phyloP scores from a whole-genome alignment of 2,113 vertebrate genomes.

The Noturus placidus region DNA sequence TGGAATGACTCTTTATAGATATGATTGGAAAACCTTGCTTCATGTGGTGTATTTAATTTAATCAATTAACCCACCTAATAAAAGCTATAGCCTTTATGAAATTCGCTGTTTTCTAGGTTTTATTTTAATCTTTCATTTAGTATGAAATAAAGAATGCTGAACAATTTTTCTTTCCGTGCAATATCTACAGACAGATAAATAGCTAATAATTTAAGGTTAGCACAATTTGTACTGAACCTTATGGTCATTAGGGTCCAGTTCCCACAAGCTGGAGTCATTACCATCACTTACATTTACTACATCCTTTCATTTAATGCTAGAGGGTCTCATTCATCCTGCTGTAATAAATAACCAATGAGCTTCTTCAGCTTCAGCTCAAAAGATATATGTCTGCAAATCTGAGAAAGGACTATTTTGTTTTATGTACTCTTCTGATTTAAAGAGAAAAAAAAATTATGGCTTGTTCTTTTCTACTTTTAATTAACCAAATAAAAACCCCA shows the following conservation, averaged over 20 bases:
- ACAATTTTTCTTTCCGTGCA: not conserved
- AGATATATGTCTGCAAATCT: not conserved
- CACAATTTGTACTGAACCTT: not conserved
- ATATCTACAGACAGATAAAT: not conserved
- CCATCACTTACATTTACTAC: conserved; percentile 4
- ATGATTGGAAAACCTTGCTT: not conserved
- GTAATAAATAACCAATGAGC: conserved; percentile 31
- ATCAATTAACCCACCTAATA: not conserved
- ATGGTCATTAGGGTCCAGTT: not conserved
- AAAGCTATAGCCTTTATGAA: not conserved
- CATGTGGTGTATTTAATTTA: not conserved
- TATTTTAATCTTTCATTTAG: not conserved
- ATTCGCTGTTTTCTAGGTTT: not conserved
- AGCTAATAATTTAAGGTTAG: not conserved
- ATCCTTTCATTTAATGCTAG: conserved; percentile 2
- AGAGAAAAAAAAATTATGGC: not conserved
- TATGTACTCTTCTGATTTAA: not conserved
- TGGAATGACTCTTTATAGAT: not conserved
- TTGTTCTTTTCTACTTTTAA: not conserved
- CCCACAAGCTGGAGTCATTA: not conserved
- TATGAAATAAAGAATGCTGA: not conserved
- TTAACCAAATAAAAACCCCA: not conserved
- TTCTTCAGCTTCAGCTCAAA: not conserved
- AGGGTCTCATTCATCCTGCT: conserved; percentile 9
- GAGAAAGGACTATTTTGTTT: not conserved